Base-by-base conservation (phyloP, 37 sponge, comb jelly and placozoan genomes). In the Bolinopsis microptera region DNA sequence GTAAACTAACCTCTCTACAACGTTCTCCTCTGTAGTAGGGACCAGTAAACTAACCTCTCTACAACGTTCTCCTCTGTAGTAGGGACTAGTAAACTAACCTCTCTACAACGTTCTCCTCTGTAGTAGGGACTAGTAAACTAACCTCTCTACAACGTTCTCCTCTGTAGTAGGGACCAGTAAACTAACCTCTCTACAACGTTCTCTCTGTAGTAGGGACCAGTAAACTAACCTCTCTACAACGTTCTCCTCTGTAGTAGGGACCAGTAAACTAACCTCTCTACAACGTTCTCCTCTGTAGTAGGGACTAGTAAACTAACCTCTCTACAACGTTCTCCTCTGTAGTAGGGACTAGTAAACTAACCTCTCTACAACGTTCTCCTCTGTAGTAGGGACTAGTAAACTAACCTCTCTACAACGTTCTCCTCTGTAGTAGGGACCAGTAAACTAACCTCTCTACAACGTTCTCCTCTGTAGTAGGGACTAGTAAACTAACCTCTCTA, bases 311-410 rank as follows among this genome's bases (percentile, higher is more conserved):
- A n/a, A n/a, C 61, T 48, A 13, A 48, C 61, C 95, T 94, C 13
- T 94, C 95, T 18, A 24, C 68, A 22, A 97, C 95, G 34, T 98
- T 98, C 24, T 69, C 68, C 26, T 94, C 77, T 5, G 93, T 92
- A 69, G 97, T 97, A 30, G 93, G 69, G 35, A 93, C 69, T 0
- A 97, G 95, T 23, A 37, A 38, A 8, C 95, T 69, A 21, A 94
- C 94, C 97, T 97, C 96, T 13, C 96, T 97, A 76, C 97, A 98
- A 25, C 75, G 93, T 24, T 94, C 21, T 67, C 88, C n/a, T n/a
- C n/a, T n/a, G n/a, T n/a, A n/a, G n/a, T n/a, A n/a, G n/a, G n/a
- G n/a, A n/a, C n/a, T n/a, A n/a, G n/a, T n/a, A n/a, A n/a, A n/a
- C 61, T 48, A 13, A 48, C 61, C 95, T 94, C 13, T 94, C 95